Evolutionary conservation across 2,113 vertebrate genomes (phyloP), one percentile per base, ranked within the genome.

Genomic region (Corythornis cristatus): DNA sequence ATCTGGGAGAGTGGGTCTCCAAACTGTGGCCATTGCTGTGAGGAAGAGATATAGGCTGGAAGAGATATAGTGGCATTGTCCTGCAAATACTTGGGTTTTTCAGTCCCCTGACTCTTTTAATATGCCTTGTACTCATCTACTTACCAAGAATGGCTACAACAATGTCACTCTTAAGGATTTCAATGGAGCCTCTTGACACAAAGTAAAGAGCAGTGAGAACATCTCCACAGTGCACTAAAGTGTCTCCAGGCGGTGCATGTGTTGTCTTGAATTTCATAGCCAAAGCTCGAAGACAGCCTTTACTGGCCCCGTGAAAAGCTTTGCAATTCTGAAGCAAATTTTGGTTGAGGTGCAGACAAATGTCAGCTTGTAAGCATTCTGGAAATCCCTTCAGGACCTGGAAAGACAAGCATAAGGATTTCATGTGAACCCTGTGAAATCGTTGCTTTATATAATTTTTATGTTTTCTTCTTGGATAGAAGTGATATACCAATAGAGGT

Each of bases 311-410:
- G 29, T 96, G 96, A 97, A 99, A 99, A 21, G 99, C 99, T 96
- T 99, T 99, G 97, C 99, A 99, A 96, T 98, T 98, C 92, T 99
- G 97, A 86, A 99, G 98, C 81, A 99, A 98, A 74, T 97, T 99
- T 80, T 96, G 98, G 96, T 99, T 99, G 93, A 99, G 99, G 89
- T 99, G 99, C 67, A 99, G 99, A 93, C 99, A 99, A 95, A 99
- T 99, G 93, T 99, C 99, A 88, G 99, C 99, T 97, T 99, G 99
- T 93, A 99, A 98, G 97, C 99, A 99, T 97, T 99, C 99, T 85
- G 99, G 99, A 95, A 99, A 99, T 45, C 99, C 99, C 98, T 99
- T 99, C 94, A 99, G 96, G 86, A 99, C 99, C 99, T 99, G 96
- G 75, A 96, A 81, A 94, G 61, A 81, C 83, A 97, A 97, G 88